Base-by-base conservation (phyloP, 2,888 invertebrate genomes). In the Lasioglossum lativentre region DNA sequence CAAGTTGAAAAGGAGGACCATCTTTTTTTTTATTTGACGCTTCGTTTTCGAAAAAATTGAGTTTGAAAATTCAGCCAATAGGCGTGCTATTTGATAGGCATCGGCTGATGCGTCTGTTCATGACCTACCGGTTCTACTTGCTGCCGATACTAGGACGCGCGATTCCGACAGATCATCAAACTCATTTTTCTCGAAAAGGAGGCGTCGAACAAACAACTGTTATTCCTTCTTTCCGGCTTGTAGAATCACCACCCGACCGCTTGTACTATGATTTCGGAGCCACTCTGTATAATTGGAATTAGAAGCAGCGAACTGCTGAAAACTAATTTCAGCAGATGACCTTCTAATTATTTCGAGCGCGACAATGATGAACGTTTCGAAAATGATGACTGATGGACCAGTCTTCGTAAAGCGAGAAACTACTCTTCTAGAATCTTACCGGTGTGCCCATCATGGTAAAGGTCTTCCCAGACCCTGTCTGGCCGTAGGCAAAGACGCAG, bases 401-500 rank as follows among this genome's bases (percentile, higher is more conserved):
- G 23, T 70, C 5, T 40, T 27, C 16, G 14, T 27, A 3, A 52
- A 34, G 2, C 2, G 47, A 6, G 27, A 14, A 16, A 23, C 34
- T 16, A 19, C 63, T 56, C 4, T 1, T 12, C 14, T 47, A 23
- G 8, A 77, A 34, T 82, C 96, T 95, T 95, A 97, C 97, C 91
- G 96, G 95, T 14, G 97, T 96, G 6, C 98, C 98, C 98, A 98
- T 98, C 98, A 98, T 98, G 56, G 98, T 98, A 94, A 97, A 98
- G 0, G 98, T 98, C 95, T 98, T 98, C 79, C 98, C 98, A 95
- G 98, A 98, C 88, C 98, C 98, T 4, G 98, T 98, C 96, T 98
- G 98, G 34, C 98, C 98, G 95, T 98, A 98, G 70, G 98, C 98
- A 96, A 98, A 98, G 81, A 98, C 98, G 94, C 98, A 98, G 83